A percentile compares a stretch with the other conserved stretches of the same genome.
phyloP scores from a whole-genome alignment of 2,888 invertebrate genomes.

The Sminthurinus aureus region DNA sequence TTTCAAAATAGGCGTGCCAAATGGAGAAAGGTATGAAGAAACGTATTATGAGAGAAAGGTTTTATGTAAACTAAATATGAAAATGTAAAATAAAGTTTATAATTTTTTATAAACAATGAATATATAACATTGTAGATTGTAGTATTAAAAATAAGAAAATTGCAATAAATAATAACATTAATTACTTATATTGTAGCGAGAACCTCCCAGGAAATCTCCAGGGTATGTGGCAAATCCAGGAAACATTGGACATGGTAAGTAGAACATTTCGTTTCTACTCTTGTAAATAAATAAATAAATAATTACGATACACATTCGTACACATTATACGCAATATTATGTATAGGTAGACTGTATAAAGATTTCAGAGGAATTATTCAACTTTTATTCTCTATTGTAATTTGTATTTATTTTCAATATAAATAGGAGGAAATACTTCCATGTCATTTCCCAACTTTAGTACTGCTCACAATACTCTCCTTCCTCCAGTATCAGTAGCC shows the following conservation, averaged over 20 bases:
- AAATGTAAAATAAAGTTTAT: background rate
- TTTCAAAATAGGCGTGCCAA: constrained; percentile 2
- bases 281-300: background rate
- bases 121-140: too few relatives aligned
- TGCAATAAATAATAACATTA: background rate
- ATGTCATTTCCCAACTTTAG: constrained; percentile 55
- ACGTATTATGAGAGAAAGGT: too few relatives aligned
- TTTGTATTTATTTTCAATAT: background rate
- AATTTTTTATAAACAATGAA: background rate
- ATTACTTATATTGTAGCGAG: constrained; percentile 67
- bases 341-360: background rate
- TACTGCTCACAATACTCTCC: constrained; percentile 50
- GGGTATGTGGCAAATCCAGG: constrained; percentile 59
- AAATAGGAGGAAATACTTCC: constrained; percentile 53
- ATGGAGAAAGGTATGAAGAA: constrained; percentile 11
- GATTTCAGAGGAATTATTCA: background rate
- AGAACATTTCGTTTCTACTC: background rate
- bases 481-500: constrained; percentile 47
- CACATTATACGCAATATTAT: background rate
- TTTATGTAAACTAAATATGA: background rate
- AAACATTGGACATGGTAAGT: constrained; percentile 13
- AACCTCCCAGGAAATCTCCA: constrained; percentile 85
- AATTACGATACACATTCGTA: background rate
- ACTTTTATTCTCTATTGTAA: background rate
- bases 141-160: too few relatives aligned